Base-by-base conservation (phyloP, 1,140 invertebrate genomes). In the Spodoptera litura region DNA sequence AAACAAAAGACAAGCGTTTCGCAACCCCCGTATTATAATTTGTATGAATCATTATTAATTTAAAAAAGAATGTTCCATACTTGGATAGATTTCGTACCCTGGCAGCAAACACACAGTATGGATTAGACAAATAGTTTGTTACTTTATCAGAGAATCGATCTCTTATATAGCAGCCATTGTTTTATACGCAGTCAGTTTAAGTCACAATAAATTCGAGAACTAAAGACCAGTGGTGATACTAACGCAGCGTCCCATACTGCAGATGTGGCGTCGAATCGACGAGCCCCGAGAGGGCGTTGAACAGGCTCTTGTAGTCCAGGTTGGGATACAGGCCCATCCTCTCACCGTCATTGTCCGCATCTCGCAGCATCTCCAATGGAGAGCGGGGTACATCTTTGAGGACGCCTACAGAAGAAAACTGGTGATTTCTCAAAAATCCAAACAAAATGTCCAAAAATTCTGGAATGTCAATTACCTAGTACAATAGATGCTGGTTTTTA, bases 341-440 rank as follows among this genome's bases (percentile, higher is more conserved):
- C 66, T 97, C 96, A 62, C 96, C 95, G 95, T 99, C 98, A 90
- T 97, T 97, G 87, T 97, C 96, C 10, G 97, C 96, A 85, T 97
- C 96, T 87, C 97, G 97, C 74, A 99, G 96, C 96, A 99, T 97
- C 88, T 98, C 98, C 78, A 98, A 94, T 13, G 99, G 98, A 38
- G 98, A 98, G 85, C 97, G 97, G 27, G 98, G 97, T 35, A 99
- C 98, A 96, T 99, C 99, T 95, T 99, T 99, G 76, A 99, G 95
- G 53, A 99, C 97, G 94, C 98, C 99, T 98, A 81, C 8, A 49
- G 27, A 35, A 64, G n/a, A 44, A n/a, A 55, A 8, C 1, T n/a
- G 2, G 12, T 2, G 15, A 55, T n/a, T 2, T 55, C 52, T n/a
- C 31, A 31, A 1, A n/a, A 55, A 55, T 5, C 12, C 12, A 15